Evolutionary conservation across 2,888 invertebrate genomes (phyloP).

Genomic region (Pherbina coryleti): DNA sequence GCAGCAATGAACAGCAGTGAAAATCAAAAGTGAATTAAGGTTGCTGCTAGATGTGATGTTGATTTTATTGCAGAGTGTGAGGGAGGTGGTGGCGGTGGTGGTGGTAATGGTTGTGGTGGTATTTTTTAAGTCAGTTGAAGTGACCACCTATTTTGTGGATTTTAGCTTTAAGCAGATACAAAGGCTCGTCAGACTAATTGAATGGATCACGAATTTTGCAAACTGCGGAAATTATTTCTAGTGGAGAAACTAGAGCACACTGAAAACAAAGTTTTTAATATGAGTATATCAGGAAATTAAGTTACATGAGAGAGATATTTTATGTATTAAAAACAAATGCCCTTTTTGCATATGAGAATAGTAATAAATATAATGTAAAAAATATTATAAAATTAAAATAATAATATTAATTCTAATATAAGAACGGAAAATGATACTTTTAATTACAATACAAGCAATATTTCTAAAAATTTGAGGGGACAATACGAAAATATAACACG

Average conservation of each 20-base stretch:
- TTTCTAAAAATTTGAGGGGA: no score
- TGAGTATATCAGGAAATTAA: no score
- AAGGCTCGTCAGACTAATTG: slow-evolving; percentile 6
- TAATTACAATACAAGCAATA: no score
- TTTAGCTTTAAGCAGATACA: background rate
- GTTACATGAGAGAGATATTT: no score
- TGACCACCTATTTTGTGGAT: background rate
- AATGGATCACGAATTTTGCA: background rate
- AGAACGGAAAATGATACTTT: no score
- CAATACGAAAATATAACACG: no score
- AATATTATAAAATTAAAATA: no score
- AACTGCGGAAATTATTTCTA: background rate
- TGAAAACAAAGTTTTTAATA: background rate
- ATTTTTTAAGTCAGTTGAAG: background rate
- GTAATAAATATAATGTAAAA: no score
- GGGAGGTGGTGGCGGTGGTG: background rate
- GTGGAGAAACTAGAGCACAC: slow-evolving; percentile 12
- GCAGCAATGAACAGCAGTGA: slow-evolving; percentile 10
- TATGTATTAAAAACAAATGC: no score
- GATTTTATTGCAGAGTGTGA: background rate
- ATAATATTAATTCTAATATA: no score
- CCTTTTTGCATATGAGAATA: no score
- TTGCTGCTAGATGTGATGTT: background rate
- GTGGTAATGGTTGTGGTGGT: background rate
- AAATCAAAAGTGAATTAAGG: slow-evolving; percentile 35